These are phyloP conservation scores for Rhorus exstirpatorius DNA, from an alignment of 2,888 invertebrate species.

Conservation along the genomic window DNA sequence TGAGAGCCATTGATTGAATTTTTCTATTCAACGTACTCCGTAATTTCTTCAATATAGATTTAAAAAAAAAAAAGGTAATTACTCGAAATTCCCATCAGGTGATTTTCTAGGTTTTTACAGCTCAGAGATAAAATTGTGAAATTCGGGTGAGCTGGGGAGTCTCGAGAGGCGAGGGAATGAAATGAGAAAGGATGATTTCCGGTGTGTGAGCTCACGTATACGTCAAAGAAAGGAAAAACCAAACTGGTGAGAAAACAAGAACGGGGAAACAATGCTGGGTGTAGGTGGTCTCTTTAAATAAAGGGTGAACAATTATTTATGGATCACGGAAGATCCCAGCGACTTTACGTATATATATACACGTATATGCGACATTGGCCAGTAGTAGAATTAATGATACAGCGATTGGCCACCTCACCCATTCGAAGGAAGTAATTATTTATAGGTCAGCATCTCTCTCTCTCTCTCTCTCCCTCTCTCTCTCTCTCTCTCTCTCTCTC, in stretches of 20 bases:
- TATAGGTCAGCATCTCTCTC: background rate
- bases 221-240: constrained; percentile 28
- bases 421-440: background rate
- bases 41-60: too few species aligned
- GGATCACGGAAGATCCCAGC: constrained; percentile 66
- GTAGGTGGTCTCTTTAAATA: constrained; percentile 72
- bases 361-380: background rate
- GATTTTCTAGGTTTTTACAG: too few species aligned
- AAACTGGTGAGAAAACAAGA: constrained; percentile 61
- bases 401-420: background rate
- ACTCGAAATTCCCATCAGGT: too few species aligned
- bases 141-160: too few species aligned
- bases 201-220: too few species aligned
- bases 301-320: constrained; percentile 69
- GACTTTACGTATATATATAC: constrained; percentile 37
- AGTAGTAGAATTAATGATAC: background rate
- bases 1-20: too few species aligned
- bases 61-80: background rate
- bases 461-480: background rate
- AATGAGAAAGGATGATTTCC: background rate
- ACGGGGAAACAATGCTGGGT: constrained; percentile 70
- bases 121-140: too few species aligned
- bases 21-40: too few species aligned
- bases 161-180: background rate
- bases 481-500: background rate